Conservation (phyloP, 2,113 vertebrate species). For the Malurus alboscapulatus region DNA sequence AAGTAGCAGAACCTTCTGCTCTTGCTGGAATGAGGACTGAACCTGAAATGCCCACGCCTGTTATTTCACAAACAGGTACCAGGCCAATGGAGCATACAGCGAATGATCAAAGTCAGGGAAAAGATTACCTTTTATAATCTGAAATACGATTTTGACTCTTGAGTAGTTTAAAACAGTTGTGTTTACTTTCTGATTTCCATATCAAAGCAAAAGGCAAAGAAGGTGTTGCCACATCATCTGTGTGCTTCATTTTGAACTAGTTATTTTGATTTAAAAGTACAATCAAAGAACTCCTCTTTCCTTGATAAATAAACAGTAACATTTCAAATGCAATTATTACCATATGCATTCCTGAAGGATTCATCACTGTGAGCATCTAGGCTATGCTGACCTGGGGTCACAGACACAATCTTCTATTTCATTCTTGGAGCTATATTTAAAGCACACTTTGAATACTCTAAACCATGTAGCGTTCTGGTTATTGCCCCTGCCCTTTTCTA, state of each 20-base stretch:
- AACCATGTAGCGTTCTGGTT: background rate
- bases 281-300: conserved; percentile 45
- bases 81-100: background rate
- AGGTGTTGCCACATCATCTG: background rate
- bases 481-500: background rate
- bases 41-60: background rate
- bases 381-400: background rate
- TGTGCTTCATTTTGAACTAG: conserved; percentile 16
- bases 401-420: background rate
- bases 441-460: background rate
- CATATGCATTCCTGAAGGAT: background rate
- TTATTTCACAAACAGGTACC: background rate
- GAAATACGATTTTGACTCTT: background rate
- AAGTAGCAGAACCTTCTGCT: background rate
- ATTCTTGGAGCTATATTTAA: conserved; percentile 14
- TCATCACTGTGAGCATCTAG: background rate
- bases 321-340: conserved; percentile 17
- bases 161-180: conserved; percentile 5
- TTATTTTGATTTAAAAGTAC: conserved; percentile 40
- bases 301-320: conserved; percentile 18
- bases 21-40: background rate
- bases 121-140: background rate
- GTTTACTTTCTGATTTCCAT: conserved; percentile 14
- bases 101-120: background rate
- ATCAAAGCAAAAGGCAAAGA: conserved; percentile 52